These are phyloP conservation scores for Cacatua alba DNA, from an alignment of 2,113 vertebrate genomes.

Conservation along the genomic window DNA sequence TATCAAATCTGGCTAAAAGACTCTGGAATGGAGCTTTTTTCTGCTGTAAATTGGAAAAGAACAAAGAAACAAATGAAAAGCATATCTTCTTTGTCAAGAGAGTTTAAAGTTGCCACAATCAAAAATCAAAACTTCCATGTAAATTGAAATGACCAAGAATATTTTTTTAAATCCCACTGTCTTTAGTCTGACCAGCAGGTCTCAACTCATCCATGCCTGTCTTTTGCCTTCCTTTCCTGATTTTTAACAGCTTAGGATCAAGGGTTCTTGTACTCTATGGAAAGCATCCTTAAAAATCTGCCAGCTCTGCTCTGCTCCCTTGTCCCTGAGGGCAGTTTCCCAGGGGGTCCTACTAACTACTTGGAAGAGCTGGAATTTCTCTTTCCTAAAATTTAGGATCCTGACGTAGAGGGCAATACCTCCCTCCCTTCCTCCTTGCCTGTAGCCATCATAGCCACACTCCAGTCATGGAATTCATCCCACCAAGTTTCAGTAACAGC, in stretches of 20 bases:
- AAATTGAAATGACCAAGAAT: not conserved
- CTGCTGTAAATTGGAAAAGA: not conserved
- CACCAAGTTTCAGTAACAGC: not conserved
- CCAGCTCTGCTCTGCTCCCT: not conserved
- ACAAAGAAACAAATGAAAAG: not conserved
- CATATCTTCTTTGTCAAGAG: not conserved
- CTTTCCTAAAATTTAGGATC: not conserved
- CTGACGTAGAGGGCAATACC: not conserved
- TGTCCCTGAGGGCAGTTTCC: not conserved
- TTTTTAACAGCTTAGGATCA: not conserved
- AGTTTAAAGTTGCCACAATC: not conserved
- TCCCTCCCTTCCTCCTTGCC: not conserved
- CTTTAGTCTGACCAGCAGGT: not conserved
- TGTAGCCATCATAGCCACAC: not conserved
- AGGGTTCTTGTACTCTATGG: not conserved
- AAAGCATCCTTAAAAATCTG: not conserved
- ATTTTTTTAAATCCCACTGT: not conserved
- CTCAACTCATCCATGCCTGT: not conserved
- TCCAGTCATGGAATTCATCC: not conserved
- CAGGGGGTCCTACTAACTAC: not conserved
- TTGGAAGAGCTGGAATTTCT: not conserved
- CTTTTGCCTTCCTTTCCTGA: not conserved
- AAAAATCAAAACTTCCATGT: not conserved
- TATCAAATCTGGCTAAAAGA: not conserved
- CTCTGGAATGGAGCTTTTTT: not conserved